Conservation (phyloP, 1,140 invertebrate species). For the Aethina tumida region DNA sequence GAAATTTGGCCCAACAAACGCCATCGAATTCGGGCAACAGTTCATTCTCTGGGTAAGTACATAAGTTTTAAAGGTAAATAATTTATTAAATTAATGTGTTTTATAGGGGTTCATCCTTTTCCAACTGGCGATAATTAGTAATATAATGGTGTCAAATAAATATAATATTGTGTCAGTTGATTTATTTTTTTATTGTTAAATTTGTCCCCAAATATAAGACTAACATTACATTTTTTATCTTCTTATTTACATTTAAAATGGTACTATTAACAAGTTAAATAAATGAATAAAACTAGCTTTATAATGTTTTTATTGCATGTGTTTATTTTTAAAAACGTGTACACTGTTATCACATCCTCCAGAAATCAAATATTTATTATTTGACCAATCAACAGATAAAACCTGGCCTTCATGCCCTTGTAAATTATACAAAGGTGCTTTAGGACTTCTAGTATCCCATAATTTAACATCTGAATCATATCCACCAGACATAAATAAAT, state of each 20-base stretch:
- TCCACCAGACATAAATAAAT: constrained; percentile 86
- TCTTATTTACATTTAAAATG: background rate
- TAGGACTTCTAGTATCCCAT: constrained; percentile 92
- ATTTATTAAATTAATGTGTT: constrained; percentile 8
- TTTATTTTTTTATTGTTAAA: constrained; percentile 10
- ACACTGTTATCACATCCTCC: constrained; percentile 90
- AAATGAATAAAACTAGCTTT: constrained; percentile 2
- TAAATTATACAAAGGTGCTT: constrained; percentile 86
- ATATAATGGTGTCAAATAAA: constrained; percentile 4
- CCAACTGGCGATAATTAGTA: constrained; percentile 33
- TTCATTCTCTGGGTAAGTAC: constrained; percentile 38
- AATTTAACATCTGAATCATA: constrained; percentile 88
- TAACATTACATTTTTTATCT: background rate
- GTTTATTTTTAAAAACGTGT: constrained; percentile 70
- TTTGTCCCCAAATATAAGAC: too few species aligned
- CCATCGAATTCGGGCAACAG: constrained; percentile 26
- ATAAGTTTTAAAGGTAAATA: background rate
- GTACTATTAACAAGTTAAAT: constrained; percentile 3
- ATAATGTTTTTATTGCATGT: constrained; percentile 16
- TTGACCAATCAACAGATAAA: constrained; percentile 88
- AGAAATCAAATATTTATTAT: constrained; percentile 75
- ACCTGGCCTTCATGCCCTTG: constrained; percentile 92
- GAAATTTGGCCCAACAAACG: constrained; percentile 44
- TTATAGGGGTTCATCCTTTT: constrained; percentile 32
- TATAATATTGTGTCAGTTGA: background rate